Base-by-base conservation (phyloP, 2,113 vertebrate genomes). In the Scytalopus superciliaris region DNA sequence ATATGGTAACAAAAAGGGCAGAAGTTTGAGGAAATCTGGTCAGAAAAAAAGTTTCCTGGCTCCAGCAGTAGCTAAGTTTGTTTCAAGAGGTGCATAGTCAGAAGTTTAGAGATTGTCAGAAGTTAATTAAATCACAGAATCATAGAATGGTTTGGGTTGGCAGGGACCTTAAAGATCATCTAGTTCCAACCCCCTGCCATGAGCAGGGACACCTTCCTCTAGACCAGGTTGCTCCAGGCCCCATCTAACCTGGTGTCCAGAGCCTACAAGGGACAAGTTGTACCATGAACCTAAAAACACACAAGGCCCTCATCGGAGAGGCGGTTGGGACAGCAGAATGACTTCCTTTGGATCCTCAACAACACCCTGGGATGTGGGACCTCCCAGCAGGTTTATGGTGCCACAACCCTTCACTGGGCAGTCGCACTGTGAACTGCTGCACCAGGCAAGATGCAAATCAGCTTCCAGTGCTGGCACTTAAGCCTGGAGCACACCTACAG, bases 251-350 rank as follows among this genome's bases (percentile, higher is more conserved):
- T 40, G 25, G 21, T 60, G 12, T 66, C 59, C 30, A 60, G 31
- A 79, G 25, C 22, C 64, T 83, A 59, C 10, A 19, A 56, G 42
- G 5, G 4, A 59, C 27, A 57, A 78, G 22, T 17, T 60, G 31
- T 33, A 69, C 21, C 18, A 33, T 9, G 14, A 69, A 42, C 33
- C 28, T 59, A 42, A 81, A 86, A 79, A 55, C 14, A 1, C 1
- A 2, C 19, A 49, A 45, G 30, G 33, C 11, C 16, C 3, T 77
- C 21, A 13, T 8, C 0, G 0, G 15, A 67, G 37, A 63, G 14
- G 28, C 1, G 0, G 17, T 7, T 33, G 42, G 19, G 50, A 63
- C 28, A 55, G 50, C 11, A 30, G 23, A 69, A n/a, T 1, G 1
- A 55, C 18, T 60, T 82, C 62, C 31, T 68, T 45, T 79, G 63